phyloP scores from a whole-genome alignment of 2,888 invertebrate genomes.

The Notodonta dromedarius region DNA sequence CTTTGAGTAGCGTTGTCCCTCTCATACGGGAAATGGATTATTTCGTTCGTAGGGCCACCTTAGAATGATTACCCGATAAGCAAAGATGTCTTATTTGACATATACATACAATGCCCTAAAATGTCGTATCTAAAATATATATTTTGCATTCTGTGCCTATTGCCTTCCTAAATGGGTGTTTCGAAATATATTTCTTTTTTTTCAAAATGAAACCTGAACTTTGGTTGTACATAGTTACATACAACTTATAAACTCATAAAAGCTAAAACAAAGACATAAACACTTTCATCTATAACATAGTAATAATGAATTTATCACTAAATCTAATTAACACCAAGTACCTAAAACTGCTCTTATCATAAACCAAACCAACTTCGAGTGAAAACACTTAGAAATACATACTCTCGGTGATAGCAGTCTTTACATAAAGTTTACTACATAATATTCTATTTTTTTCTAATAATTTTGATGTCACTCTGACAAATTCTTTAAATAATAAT shows the following conservation, averaged over 20 bases:
- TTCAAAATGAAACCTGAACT: constrained; percentile 45
- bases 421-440: constrained; percentile 25
- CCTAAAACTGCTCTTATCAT: constrained; percentile 30
- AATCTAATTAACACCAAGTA: constrained; percentile 42
- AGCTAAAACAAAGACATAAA: constrained; percentile 77
- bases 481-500: constrained; percentile 22
- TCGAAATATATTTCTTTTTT: constrained; percentile 5
- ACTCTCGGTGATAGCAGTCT: constrained; percentile 32
- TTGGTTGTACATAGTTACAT: constrained; percentile 60
- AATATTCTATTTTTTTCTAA: constrained; percentile 15
- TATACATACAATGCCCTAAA: neutral
- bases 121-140: constrained; percentile 9
- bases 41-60: too few relatives aligned
- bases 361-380: constrained; percentile 21
- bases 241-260: constrained; percentile 66
- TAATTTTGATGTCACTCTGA: constrained; percentile 41
- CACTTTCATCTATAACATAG: constrained; percentile 74
- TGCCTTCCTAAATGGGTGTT: neutral
- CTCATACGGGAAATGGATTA: too few relatives aligned
- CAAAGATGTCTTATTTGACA: too few relatives aligned
- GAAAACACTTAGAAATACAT: constrained; percentile 15
- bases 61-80: too few relatives aligned
- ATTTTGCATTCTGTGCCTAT: constrained; percentile 8
- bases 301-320: constrained; percentile 57
- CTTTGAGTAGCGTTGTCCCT: too few relatives aligned